phyloP scores from a whole-genome alignment of 2,888 invertebrate genomes.

The Athalia circularis region DNA sequence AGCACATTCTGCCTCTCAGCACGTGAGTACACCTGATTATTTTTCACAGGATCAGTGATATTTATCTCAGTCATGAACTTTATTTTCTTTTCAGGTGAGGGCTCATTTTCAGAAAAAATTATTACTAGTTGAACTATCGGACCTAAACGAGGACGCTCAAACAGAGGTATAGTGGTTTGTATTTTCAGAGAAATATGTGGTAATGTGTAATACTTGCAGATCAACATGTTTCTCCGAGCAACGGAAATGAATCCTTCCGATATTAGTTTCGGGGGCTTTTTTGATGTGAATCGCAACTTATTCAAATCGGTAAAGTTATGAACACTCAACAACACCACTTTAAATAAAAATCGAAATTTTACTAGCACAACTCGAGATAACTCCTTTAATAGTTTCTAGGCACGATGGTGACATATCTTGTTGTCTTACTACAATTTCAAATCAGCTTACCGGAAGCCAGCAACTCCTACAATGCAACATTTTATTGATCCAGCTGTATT shows the following conservation, averaged over 20 bases:
- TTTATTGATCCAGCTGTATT: not conserved
- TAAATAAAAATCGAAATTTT: constrained; percentile 12
- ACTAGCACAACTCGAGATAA: not conserved
- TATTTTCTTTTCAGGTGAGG: constrained; percentile 75
- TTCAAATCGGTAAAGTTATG: constrained; percentile 81
- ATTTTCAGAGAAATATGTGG: not conserved
- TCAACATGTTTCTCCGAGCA: constrained; percentile 85
- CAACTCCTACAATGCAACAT: constrained; percentile 60
- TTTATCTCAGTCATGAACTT: not conserved
- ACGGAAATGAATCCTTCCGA: constrained; percentile 87
- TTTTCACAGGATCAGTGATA: not conserved
- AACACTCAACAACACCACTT: constrained; percentile 41
- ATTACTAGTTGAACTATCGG: constrained; percentile 83
- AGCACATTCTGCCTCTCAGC: constrained; percentile 84
- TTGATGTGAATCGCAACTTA: constrained; percentile 82
- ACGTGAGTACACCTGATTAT: constrained; percentile 75
- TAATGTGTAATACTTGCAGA: constrained; percentile 64
- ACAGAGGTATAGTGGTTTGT: constrained; percentile 75
- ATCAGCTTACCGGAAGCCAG: constrained; percentile 83
- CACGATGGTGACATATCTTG: constrained; percentile 86
- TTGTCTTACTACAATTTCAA: constrained; percentile 85
- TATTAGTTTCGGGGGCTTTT: constrained; percentile 84
- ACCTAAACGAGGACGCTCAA: constrained; percentile 86
- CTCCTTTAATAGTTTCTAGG: constrained; percentile 77
- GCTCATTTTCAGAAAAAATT: constrained; percentile 85